Evolutionary conservation across 2,113 vertebrate genomes (phyloP).

Genomic region (Megalops atlanticus): DNA sequence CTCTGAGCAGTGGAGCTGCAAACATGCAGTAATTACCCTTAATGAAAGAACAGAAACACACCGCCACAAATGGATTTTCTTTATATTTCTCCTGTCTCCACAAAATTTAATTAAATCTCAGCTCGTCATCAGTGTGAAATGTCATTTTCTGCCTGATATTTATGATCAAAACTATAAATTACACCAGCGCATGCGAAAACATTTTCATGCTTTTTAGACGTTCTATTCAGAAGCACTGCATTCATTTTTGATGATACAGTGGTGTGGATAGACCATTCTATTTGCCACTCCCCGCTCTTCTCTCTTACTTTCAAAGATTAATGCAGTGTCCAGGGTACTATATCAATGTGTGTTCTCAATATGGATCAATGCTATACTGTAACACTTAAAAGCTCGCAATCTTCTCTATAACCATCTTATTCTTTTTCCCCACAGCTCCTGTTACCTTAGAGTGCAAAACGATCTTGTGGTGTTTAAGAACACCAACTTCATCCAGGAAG

Average conservation of each 20-base stretch:
- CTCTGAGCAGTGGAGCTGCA: slow-evolving; percentile 3
- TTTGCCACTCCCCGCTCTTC: not conserved
- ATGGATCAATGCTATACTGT: too few relatives aligned
- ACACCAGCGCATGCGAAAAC: not conserved
- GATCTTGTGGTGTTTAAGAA: not conserved
- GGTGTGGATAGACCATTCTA: not conserved
- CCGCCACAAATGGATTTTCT: not conserved
- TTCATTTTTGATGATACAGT: not conserved
- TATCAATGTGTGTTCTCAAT: too few relatives aligned
- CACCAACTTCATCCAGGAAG: too few relatives aligned
- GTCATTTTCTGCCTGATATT: slow-evolving; percentile 15
- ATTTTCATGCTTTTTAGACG: not conserved
- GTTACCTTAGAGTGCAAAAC: not conserved
- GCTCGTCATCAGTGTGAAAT: not conserved
- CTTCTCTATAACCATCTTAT: not conserved
- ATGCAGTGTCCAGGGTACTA: not conserved
- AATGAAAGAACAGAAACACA: not conserved
- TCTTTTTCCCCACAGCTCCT: not conserved
- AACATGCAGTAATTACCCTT: not conserved
- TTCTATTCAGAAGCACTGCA: too few relatives aligned
- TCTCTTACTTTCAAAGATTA: not conserved
- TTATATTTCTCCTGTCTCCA: not conserved
- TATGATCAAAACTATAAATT: not conserved
- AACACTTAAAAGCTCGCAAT: not conserved
- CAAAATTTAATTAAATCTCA: slow-evolving; percentile 13